Evolutionary conservation across 1,140 invertebrate species (phyloP), one percentile per base, ranked within the genome.

Genomic region (Penaeus japonicus): DNA sequence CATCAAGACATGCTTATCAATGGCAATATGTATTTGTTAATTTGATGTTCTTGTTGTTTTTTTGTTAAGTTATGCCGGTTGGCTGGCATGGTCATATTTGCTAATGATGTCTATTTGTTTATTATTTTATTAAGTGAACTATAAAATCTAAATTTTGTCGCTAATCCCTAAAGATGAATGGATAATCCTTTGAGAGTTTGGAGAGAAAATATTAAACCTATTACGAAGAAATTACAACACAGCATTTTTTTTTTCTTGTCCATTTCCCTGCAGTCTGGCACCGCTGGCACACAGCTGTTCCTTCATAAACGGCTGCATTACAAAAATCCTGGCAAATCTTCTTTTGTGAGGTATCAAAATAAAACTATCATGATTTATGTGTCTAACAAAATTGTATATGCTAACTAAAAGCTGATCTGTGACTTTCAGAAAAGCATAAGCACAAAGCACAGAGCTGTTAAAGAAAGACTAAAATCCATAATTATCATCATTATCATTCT

Each of bases 291-390:
- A 55, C 27, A 53, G 84, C 73, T 59, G 47, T 78, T 55, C 84
- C 73, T 85, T 85, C 78, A 79, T 55, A 85, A 85, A 85, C 59
- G 84, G 73, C 87, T 88, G 87, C 87, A 84, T 88, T 78, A 88
- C 87, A 88, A 84, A 87, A 83, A 77, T 88, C 87, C 87, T 77
- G 81, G 87, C 87, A 77, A 83, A 81, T 86, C 84, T 86, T 87
- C 77, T 78, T 87, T 87, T 87, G 85, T 87, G 81, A 88, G 87
- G 87, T 88, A 88, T 88, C 87, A 88, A 88, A 88, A 88, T 88
- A 88, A 88, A 88, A 82, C 87, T 88, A 88, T 88, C 80, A 88
- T 83, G 87, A 83, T 87, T 87, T 78, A 81, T 82, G 53, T 65
- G 73, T 78, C 84, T 87, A 87, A 87, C 86, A 82, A 82, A 87